These are phyloP conservation scores for Chrysolina haemoptera DNA, from an alignment of 2,888 invertebrate genomes.

Conservation along the genomic window DNA sequence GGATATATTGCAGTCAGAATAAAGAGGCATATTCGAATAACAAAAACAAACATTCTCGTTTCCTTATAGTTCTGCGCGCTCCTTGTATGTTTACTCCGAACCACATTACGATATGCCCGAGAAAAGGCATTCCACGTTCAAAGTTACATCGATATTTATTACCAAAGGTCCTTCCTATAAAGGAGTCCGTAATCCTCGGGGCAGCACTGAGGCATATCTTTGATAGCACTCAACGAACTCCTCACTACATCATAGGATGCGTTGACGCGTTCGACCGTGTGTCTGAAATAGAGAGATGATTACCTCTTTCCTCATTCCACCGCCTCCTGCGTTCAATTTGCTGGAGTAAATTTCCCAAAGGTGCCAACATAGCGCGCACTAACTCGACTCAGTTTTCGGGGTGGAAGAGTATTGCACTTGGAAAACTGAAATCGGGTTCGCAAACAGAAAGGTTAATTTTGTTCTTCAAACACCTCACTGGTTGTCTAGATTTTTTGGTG, in stretches of 20 bases:
- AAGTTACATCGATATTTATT: constrained; percentile 46
- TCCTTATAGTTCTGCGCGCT: neutral
- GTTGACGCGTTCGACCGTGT: constrained; percentile 59
- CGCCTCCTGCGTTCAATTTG: constrained; percentile 58
- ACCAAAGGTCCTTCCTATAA: constrained; percentile 45
- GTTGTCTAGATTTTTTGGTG: neutral
- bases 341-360: constrained; percentile 61
- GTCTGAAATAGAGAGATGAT: constrained; percentile 56
- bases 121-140: constrained; percentile 36
- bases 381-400: constrained; percentile 27
- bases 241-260: constrained; percentile 51
- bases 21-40: too few species aligned
- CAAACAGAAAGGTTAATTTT: constrained; percentile 24
- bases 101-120: constrained; percentile 24
- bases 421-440: constrained; percentile 16
- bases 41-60: neutral
- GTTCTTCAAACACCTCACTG: constrained; percentile 30
- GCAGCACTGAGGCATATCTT: constrained; percentile 51
- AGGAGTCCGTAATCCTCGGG: constrained; percentile 49
- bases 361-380: constrained; percentile 56
- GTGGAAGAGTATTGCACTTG: constrained; percentile 16
- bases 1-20: too few species aligned
- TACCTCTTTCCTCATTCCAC: constrained; percentile 55
- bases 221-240: constrained; percentile 48
- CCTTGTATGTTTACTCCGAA: neutral